These are phyloP conservation scores for Actias luna DNA, from an alignment of 2,888 invertebrate species.

Conservation along the genomic window DNA sequence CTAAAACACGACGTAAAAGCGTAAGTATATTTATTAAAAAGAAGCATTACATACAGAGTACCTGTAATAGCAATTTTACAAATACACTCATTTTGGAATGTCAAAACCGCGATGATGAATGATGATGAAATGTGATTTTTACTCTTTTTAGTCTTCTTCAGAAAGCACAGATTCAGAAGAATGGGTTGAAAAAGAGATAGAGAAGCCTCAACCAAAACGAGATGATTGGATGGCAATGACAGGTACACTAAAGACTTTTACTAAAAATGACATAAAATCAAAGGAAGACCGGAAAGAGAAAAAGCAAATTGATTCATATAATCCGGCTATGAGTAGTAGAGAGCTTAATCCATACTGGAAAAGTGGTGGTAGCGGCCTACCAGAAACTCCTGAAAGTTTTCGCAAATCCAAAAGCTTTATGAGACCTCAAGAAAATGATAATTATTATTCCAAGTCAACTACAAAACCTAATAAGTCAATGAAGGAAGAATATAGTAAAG, in stretches of 20 bases:
- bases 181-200: conserved; percentile 83
- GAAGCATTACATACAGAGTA: too few relatives aligned
- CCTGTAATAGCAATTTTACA: too few relatives aligned
- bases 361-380: conserved; percentile 92
- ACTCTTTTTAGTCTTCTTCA: conserved; percentile 52
- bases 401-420: conserved; percentile 59
- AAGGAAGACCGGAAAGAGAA: conserved; percentile 76
- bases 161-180: conserved; percentile 67
- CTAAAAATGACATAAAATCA: conserved; percentile 70
- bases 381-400: conserved; percentile 70
- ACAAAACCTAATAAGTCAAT: conserved; percentile 19
- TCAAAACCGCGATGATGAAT: too few relatives aligned
- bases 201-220: conserved; percentile 55
- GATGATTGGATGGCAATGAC: conserved; percentile 92
- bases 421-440: conserved; percentile 63
- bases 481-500: conserved; percentile 1
- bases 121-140: too few relatives aligned
- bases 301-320: conserved; percentile 81
- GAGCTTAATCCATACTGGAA: conserved; percentile 98
- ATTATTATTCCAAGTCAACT: conserved; percentile 47
- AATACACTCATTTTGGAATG: too few relatives aligned
- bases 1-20: conserved; percentile 37
- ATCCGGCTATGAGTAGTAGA: conserved; percentile 86
- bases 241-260: conserved; percentile 71
- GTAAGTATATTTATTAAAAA: too few relatives aligned